Evolutionary conservation across 2,888 invertebrate species (phyloP), one percentile per base, ranked within the genome.

Genomic region (Chalcosyrphus nemorum): DNA sequence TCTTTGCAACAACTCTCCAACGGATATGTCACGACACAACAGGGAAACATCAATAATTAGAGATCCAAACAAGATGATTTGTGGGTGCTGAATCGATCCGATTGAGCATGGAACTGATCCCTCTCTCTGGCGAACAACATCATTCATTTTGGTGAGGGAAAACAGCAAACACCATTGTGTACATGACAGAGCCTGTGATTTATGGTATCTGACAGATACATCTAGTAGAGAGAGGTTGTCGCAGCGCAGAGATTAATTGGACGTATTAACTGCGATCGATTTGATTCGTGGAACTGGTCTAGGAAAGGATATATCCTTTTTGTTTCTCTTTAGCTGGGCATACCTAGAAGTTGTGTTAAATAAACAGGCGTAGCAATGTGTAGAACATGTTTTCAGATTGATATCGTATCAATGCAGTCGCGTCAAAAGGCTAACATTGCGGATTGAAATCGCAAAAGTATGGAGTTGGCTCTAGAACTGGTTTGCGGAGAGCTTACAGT

Each of bases 131-230:
- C 54, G 45, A 82, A 77, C 66, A 82, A 77, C 77, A 82, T 77
- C 66, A 82, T 77, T 56, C 77, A 78, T 63, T 81, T 77, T 61
- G 61, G 52, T 65, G 52, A 50, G 71, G n/a, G 41, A 72, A 38
- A 68, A 82, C 54, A 72, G 72, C 72, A 29, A 72, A 70, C 27
- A 38, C 29, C 52, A 54, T 29, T 61, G 41, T 72, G 32, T 61
- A 71, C 77, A 78, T 68, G 78, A 71, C 65, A 81, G 19, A 77
- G 24, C 68, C 56, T 77, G 84, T 84, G 84, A 84, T 84, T 84
- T 84, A 84, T 84, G 84, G 70, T 84, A 84, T 84, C 84, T 80
- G 80, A 80, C 74, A 84, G 74, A 84, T 74, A 70, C 68, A 84
- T 84, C 84, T 84, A 17, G 72, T 72, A 61, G 54, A 66, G 72